phyloP scores from a whole-genome alignment of 2,888 invertebrate species.

The Chaetoderma sp. region DNA sequence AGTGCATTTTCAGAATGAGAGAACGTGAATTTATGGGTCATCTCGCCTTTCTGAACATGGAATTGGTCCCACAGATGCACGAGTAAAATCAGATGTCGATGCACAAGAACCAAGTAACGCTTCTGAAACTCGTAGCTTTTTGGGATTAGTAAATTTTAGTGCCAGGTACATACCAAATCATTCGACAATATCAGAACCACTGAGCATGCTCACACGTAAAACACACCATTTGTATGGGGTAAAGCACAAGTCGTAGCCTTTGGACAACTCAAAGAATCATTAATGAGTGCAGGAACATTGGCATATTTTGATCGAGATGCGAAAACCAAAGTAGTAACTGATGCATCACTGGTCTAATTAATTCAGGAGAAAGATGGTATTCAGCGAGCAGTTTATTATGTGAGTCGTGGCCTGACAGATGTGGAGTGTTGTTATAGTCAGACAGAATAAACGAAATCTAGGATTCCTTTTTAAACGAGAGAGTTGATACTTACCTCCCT shows the following conservation, averaged over 20 bases:
- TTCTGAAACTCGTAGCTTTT: constrained; percentile 18
- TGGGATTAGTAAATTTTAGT: constrained; percentile 32
- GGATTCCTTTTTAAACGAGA: too few relatives aligned
- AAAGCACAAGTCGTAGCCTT: constrained; percentile 18
- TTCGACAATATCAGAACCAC: constrained; percentile 29
- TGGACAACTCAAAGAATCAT: constrained; percentile 5
- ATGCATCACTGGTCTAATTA: constrained; percentile 20
- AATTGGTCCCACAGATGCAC: constrained; percentile 1
- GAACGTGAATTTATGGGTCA: constrained; percentile 25
- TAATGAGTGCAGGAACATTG: constrained; percentile 17
- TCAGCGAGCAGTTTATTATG: background rate
- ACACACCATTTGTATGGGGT: constrained; percentile 12
- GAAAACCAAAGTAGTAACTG: constrained; percentile 2
- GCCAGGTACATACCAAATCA: constrained; percentile 29
- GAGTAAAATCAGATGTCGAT: constrained; percentile 3
- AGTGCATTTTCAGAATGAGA: constrained; percentile 16
- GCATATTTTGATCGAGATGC: constrained; percentile 19
- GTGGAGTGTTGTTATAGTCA: background rate
- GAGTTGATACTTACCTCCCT: too few relatives aligned
- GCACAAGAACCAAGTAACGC: constrained; percentile 3
- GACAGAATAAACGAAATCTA: too few relatives aligned
- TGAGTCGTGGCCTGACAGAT: constrained; percentile 1
- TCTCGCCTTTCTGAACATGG: constrained; percentile 1
- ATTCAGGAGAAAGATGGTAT: constrained; percentile 14
- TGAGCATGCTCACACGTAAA: constrained; percentile 18